A percentile compares a stretch with the other conserved stretches of the same genome.
Conservation (phyloP, 2,888 invertebrate species). For the Marasmarcha lunaedactyla region DNA sequence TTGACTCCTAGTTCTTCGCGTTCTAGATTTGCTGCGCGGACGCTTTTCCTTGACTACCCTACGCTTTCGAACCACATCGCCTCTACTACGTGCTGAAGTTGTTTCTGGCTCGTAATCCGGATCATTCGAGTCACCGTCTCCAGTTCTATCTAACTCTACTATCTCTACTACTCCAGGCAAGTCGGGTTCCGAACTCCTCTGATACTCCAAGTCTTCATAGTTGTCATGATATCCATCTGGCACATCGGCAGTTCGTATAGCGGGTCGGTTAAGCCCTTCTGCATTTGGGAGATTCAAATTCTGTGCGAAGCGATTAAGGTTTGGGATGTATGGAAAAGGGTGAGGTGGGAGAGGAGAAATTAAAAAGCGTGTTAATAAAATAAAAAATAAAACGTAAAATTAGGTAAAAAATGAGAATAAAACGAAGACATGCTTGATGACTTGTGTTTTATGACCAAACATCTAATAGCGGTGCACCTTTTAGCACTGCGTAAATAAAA, state of each 20-base stretch:
- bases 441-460: slow-evolving; percentile 12
- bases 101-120: slow-evolving; percentile 42
- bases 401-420: slow-evolving; percentile 24
- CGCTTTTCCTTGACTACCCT: slow-evolving; percentile 41
- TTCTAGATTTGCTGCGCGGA: slow-evolving; percentile 49
- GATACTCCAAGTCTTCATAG: slow-evolving; percentile 46
- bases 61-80: slow-evolving; percentile 46
- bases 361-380: slow-evolving; percentile 72
- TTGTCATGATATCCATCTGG: slow-evolving; percentile 38
- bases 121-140: slow-evolving; percentile 21
- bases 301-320: slow-evolving; percentile 52
- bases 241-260: slow-evolving; percentile 37
- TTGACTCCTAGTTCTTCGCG: slow-evolving; percentile 54
- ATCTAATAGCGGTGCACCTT: slow-evolving; percentile 24
- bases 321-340: slow-evolving; percentile 45
- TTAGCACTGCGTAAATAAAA: slow-evolving; percentile 18
- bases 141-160: slow-evolving; percentile 33
- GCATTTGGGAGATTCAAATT: slow-evolving; percentile 60
- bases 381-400: slow-evolving; percentile 42
- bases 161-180: slow-evolving; percentile 48
- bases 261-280: slow-evolving; percentile 26
- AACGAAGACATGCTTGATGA: slow-evolving; percentile 41
- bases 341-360: slow-evolving; percentile 48
- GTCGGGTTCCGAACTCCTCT: slow-evolving; percentile 24
- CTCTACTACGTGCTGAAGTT: slow-evolving; percentile 46